Evolutionary conservation across 2,113 vertebrate genomes (phyloP), one percentile per base, ranked within the genome.

Genomic region (Cryptoleucopteryx plumbea): DNA sequence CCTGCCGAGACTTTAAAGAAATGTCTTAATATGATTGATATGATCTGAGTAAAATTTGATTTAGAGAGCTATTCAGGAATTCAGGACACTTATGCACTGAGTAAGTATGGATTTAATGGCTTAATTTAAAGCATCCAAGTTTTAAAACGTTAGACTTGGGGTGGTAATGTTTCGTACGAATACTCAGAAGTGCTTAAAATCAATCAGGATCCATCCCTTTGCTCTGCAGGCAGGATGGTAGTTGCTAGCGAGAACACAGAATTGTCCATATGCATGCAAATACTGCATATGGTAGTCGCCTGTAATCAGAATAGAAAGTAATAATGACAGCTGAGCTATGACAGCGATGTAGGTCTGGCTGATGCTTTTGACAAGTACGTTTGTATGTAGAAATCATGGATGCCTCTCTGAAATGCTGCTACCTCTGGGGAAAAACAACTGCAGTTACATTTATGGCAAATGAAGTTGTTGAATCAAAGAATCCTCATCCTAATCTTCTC

Each of bases 71-170:
- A 5, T 82, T 97, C 93, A 94, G 86, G 77, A 96, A 95, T 92
- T 97, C 91, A 96, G 73, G 70, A 88, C 90, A 95, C 50, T 96
- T 96, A 96, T 71, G 82, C 90, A 67, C 63, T 70, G 80, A 95
- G 40, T 72, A 91, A 92, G 95, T 96, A 91, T 38, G 45, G 86
- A 73, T 94, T 96, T 97, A 96, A 93, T 87, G 50, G 80, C 61
- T 94, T 87, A 71, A 91, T 95, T 95, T 93, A 92, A 96, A 91
- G 83, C 81, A 94, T 65, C 81, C 53, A 50, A n/a, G 81, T 94
- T 94, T 87, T 92, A 93, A 94, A 87, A 48, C 0, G 0, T 89
- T 87, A 56, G 48, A 48, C 65, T 79, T 42, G n/a, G 65, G 29
- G n/a, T 59, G 58, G 80, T 91, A 78, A 92, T 7, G 38, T 91